Evolutionary conservation across 2,113 vertebrate genomes (phyloP), one percentile per base, ranked within the genome.

Genomic region (Triplophysa rosa): DNA sequence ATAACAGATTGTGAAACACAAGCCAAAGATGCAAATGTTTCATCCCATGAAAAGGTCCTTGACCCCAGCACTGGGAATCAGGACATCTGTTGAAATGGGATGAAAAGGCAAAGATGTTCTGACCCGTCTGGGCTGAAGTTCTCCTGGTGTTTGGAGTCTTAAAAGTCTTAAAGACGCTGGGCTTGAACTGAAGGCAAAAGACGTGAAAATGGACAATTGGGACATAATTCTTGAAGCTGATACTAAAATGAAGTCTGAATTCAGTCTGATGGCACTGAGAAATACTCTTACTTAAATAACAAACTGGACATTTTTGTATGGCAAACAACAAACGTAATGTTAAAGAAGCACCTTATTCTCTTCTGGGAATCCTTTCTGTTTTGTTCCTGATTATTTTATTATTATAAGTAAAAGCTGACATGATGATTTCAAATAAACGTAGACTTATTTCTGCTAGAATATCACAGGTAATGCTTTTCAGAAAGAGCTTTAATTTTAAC

Each of bases 401-500:
- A 37, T 37, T 37, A 37, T 37, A 21, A 74, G 40, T 16, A 26
- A 62, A 74, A 59, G 58, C 2, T 23, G 11, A 62, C 45, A 59
- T 63, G 71, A 47, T 63, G 21, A 17, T 54, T 58, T 58, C 54
- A 21, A 21, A 56, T 56, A 19, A 17, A 19, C 19, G 5, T 5
- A 26, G 64, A 67, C 58, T 19, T n/a, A 12, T 67, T 59, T 70
- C 65, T 47, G 24, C 26, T 76, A 37, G 52, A 71, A 79, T 68
- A 78, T 68, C 67, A 54, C 37, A 72, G 79, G 82, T 64, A 72
- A 82, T 82, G 66, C 74, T 68, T 73, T 80, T 64, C 56, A 6
- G 77, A 71, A 77, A 85, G 86, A 88, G 85, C 85, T 91, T 91
- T 90, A 83, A 87, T 91, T 87, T 87, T 87, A 87, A 59, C 56